Evolutionary conservation across 2,797 vertebrate species (phyloP).

Genomic region (Enteromius mattozi): DNA sequence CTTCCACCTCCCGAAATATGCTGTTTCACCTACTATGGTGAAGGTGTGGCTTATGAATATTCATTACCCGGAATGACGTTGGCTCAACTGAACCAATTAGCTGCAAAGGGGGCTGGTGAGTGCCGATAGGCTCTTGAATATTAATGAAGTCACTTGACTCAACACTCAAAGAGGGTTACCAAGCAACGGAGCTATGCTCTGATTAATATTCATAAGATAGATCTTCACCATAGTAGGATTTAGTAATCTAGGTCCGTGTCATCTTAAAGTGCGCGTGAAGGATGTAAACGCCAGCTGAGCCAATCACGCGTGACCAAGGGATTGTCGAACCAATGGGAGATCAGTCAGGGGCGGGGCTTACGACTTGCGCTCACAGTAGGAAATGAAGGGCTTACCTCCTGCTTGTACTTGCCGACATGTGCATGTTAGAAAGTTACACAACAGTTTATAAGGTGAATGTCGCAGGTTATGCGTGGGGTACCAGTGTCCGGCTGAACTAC

Average conservation of each 20-base stretch:
- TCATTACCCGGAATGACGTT: background rate
- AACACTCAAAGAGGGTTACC: background rate
- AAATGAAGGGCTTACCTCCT: background rate
- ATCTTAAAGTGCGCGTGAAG: background rate
- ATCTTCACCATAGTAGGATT: background rate
- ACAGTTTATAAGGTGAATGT: slow-evolving; percentile 20
- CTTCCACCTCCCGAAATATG: background rate
- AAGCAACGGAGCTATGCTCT: background rate
- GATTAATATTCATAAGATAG: background rate
- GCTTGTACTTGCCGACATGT: slow-evolving; percentile 23
- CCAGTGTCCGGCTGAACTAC: background rate
- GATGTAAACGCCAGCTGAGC: background rate
- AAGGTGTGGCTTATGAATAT: background rate
- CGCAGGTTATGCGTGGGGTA: background rate
- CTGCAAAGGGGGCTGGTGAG: too few relatives aligned
- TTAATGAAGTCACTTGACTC: background rate
- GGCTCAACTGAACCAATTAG: too few relatives aligned
- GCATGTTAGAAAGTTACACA: slow-evolving; percentile 46
- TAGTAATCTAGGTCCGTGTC: background rate
- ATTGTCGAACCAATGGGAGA: slow-evolving; percentile 57
- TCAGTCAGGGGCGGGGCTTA: slow-evolving; percentile 33
- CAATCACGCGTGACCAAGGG: slow-evolving; percentile 57
- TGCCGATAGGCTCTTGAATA: background rate
- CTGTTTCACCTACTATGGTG: background rate
- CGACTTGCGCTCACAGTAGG: background rate